Base-by-base conservation (phyloP, 2,888 invertebrate species). In the Lepeophtheirus nordmannii region DNA sequence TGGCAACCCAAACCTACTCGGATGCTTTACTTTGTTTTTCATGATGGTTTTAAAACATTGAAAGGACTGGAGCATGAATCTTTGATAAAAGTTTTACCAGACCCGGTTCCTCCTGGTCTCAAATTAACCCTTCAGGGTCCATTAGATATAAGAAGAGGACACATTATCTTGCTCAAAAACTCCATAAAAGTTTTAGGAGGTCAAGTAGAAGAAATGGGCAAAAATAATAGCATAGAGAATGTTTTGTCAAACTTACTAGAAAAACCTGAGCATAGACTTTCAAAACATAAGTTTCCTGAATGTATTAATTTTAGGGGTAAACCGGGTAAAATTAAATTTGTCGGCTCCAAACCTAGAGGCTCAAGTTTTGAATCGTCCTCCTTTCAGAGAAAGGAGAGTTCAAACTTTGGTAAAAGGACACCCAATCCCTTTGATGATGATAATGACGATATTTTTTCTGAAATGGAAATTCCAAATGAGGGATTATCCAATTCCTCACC, bases 1-100 rank as follows among this genome's bases (percentile, higher is more conserved):
- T 60, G 60, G 60, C 22, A 60, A 37, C 60, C 60, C 37, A 60
- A 60, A 60, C 30, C 60, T 11, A 10, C 60, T 30, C 60, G 60
- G 17, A 37, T 60, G 30, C 38, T 60, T 23, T 37, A 30, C 37
- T 23, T 60, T 1, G 20, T 23, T 10, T 60, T 60, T 17, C 60
- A 60, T n/a, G 23, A 60, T 22, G 60, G 60, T 10, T 37, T 60
- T 12, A 20, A 37, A 38, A 14, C 17, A 17, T 23, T 60, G 10
- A 23, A 60, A 23, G 60, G 10, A 10, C 1, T 60, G 10, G 60
- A 60, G 37, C 60, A 60, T n/a, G 53, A 46, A 17, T 14, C 30
- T 1, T 17, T 22, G 30, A 11, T 37, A 17, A 14, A 23, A 11
- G 22, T 37, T 17, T 17, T 60, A 14, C 60, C 60, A 17, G 60